Conservation (phyloP, 2,888 invertebrate species). For the Coelogynopora nodosa region DNA sequence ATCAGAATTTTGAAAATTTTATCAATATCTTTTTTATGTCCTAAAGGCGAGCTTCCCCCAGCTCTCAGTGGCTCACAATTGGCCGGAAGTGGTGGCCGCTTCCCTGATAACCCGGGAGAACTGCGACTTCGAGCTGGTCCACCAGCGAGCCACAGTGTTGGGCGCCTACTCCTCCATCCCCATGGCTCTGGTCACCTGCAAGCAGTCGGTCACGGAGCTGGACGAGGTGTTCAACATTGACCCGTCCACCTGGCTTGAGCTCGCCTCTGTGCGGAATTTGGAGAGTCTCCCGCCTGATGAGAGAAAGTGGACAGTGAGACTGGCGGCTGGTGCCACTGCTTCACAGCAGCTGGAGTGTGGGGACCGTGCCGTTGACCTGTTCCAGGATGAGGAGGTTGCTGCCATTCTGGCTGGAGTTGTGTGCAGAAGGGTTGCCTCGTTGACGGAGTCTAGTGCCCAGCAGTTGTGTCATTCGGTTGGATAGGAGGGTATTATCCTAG, state of each 20-base stretch:
- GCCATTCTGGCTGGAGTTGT: not conserved
- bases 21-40: too few relatives aligned
- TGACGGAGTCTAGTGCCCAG: not conserved
- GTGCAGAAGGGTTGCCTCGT: not conserved
- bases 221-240: not conserved
- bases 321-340: not conserved
- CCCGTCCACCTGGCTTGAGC: not conserved
- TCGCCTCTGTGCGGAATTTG: not conserved
- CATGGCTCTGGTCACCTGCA: not conserved
- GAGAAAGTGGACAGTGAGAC: not conserved
- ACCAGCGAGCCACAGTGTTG: not conserved
- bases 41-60: too few relatives aligned
- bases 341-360: too few relatives aligned
- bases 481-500: too few relatives aligned
- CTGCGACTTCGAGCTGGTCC: not conserved
- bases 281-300: not conserved
- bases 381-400: not conserved
- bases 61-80: not conserved
- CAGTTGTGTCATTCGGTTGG: not conserved
- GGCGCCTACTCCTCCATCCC: not conserved
- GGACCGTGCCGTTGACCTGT: not conserved
- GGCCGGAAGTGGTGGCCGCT: not conserved
- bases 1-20: too few relatives aligned
- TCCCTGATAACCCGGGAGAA: not conserved
- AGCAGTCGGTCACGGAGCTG: not conserved